Percentiles rank a stretch among this genome's conserved stretches.
phyloP scores from a whole-genome alignment of 2,888 invertebrate genomes.

The Tiliacea citrago region DNA sequence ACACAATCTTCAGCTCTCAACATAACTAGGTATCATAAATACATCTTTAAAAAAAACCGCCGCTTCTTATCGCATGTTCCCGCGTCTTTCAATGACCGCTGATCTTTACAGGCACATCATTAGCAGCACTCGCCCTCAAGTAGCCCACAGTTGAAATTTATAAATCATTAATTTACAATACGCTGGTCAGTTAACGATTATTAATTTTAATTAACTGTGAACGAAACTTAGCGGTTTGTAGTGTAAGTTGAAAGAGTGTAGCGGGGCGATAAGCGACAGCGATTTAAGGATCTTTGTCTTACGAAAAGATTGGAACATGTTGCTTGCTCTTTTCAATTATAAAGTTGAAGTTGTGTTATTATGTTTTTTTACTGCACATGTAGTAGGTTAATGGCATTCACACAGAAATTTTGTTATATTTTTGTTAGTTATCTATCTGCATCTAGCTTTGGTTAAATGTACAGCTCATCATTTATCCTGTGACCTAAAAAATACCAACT shows the following conservation, averaged over 20 bases:
- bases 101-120: slow-evolving; percentile 64
- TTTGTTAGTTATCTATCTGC: neutral
- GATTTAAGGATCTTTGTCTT: slow-evolving; percentile 6
- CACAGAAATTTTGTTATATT: no score
- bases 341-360: neutral
- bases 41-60: neutral
- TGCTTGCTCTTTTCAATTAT: neutral
- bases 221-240: slow-evolving; percentile 72
- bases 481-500: slow-evolving; percentile 11
- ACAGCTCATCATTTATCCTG: neutral
- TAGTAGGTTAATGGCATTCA: no score
- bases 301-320: neutral
- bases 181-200: slow-evolving; percentile 82
- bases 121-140: slow-evolving; percentile 70
- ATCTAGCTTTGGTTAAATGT: neutral
- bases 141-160: slow-evolving; percentile 77
- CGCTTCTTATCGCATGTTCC: neutral
- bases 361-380: no score
- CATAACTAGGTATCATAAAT: neutral
- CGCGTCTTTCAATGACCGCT: slow-evolving; percentile 47
- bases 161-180: slow-evolving; percentile 85
- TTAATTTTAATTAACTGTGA: slow-evolving; percentile 88
- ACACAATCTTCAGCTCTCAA: neutral
- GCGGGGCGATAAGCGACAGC: slow-evolving; percentile 45
- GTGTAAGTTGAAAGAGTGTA: slow-evolving; percentile 61